Evolutionary conservation across 2,113 vertebrate genomes (phyloP).

Genomic region (Lichenostomus cassidix): DNA sequence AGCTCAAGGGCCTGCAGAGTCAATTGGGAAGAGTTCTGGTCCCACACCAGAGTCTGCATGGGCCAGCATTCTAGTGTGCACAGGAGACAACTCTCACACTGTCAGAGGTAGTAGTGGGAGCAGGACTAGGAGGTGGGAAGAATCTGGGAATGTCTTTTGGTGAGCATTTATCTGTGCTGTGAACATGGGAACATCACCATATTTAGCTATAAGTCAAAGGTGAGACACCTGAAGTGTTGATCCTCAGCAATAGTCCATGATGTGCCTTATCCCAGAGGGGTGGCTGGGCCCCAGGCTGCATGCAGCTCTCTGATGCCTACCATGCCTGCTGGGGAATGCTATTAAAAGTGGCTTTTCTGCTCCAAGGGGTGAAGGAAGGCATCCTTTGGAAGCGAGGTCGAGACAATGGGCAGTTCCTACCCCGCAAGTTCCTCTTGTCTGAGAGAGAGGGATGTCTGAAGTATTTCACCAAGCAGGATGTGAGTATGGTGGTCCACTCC

Average conservation of each 20-base stretch:
- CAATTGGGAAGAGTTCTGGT: background rate
- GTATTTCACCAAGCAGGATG: slow-evolving; percentile 88
- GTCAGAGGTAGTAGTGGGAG: background rate
- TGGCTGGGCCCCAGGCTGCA: background rate
- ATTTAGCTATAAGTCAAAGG: background rate
- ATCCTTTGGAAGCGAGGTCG: slow-evolving; percentile 87
- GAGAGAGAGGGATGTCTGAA: slow-evolving; percentile 86
- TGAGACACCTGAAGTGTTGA: background rate
- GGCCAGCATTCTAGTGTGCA: background rate
- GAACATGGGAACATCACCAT: background rate
- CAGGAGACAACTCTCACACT: background rate
- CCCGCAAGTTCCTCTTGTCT: slow-evolving; percentile 85
- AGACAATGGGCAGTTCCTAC: slow-evolving; percentile 87
- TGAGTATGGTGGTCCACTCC: slow-evolving; percentile 68
- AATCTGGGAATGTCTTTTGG: background rate
- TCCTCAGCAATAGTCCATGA: background rate
- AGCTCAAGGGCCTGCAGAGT: background rate
- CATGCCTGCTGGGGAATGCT: background rate
- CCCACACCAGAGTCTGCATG: background rate
- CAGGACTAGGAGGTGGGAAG: background rate
- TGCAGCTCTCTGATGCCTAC: background rate
- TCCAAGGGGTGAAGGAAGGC: slow-evolving; percentile 80
- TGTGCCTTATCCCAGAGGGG: background rate
- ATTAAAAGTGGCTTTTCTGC: background rate
- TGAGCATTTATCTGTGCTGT: background rate